phyloP scores from a whole-genome alignment of 2,888 invertebrate genomes.

The Erebia palarica region DNA sequence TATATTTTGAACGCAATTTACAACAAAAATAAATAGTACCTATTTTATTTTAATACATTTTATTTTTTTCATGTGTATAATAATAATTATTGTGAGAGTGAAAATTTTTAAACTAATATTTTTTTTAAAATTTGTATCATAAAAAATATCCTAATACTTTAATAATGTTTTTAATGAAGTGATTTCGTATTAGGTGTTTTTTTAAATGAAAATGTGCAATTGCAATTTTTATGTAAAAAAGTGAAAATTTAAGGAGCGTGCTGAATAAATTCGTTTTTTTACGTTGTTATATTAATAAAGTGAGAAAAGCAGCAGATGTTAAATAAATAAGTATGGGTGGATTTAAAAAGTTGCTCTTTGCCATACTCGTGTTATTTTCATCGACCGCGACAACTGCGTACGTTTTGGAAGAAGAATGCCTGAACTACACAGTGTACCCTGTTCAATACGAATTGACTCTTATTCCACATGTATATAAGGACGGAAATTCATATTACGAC shows the following conservation, averaged over 20 bases:
- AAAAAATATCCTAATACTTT: too few relatives aligned
- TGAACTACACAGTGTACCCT: constrained; percentile 75
- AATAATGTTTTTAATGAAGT: too few relatives aligned
- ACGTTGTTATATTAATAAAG: neutral
- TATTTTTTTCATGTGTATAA: constrained; percentile 1
- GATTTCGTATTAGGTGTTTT: too few relatives aligned
- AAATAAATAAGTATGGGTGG: constrained; percentile 13
- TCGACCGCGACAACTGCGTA: constrained; percentile 52
- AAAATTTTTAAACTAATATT: neutral
- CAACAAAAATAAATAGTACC: neutral
- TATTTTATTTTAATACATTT: neutral
- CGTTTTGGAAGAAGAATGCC: constrained; percentile 67
- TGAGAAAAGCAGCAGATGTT: neutral
- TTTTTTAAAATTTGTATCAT: too few relatives aligned
- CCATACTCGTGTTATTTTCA: constrained; percentile 47
- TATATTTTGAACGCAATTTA: constrained; percentile 34
- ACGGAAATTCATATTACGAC: constrained; percentile 59
- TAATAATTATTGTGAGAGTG: neutral
- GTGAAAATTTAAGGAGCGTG: too few relatives aligned
- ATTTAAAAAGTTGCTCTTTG: constrained; percentile 41
- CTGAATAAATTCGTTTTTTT: too few relatives aligned
- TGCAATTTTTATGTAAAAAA: too few relatives aligned
- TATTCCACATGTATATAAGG: constrained; percentile 58
- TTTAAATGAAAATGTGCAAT: too few relatives aligned
- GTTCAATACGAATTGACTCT: constrained; percentile 70